Evolutionary conservation across 2,888 invertebrate species (phyloP), one percentile per base, ranked within the genome.

Genomic region (Sarcophaga rosellei): DNA sequence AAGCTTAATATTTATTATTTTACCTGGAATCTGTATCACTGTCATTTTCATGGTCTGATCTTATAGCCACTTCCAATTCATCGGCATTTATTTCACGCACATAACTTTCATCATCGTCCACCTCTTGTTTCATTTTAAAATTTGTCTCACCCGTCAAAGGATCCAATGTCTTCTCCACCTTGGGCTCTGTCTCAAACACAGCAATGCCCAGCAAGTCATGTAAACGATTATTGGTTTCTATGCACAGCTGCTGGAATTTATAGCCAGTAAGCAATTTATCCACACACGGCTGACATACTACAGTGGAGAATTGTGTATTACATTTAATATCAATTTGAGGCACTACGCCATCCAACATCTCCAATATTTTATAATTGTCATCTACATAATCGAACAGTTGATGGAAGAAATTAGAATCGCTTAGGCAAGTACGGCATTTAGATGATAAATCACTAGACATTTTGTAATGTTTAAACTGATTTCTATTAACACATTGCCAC

Each of bases 191-290:
- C 15, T 87, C 84, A 66, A 69, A 59, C 0, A 65, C 12, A 1
- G 20, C 20, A 63, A 66, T 68, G 3, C 62, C 73, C 65, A 87
- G n/a, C 4, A 85, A 47, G 23, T 72, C 65, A 53, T 93, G 90
- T 44, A 94, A 88, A 4, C 90, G 88, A 69, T 88, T 89, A 89
- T 94, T 94, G 4, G 94, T 93, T 72, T 92, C 91, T 87, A 94
- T 93, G 86, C 94, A 94, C 89, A 93, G 92, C 81, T 92, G 89
- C 88, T 94, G 94, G 88, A 94, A 94, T 65, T 92, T 90, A 89
- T 94, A 94, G 12, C 94, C 91, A 10, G 94, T 91, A 79, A 94
- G 92, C 20, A 95, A 92, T 77, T 93, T 92, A 82, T 93, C 93
- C 1, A 94, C 93, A 90, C 96, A 96, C 10, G 93, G 17, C n/a